These are phyloP conservation scores for Mohoua ochrocephala DNA, from an alignment of 2,113 vertebrate genomes.

Conservation along the genomic window DNA sequence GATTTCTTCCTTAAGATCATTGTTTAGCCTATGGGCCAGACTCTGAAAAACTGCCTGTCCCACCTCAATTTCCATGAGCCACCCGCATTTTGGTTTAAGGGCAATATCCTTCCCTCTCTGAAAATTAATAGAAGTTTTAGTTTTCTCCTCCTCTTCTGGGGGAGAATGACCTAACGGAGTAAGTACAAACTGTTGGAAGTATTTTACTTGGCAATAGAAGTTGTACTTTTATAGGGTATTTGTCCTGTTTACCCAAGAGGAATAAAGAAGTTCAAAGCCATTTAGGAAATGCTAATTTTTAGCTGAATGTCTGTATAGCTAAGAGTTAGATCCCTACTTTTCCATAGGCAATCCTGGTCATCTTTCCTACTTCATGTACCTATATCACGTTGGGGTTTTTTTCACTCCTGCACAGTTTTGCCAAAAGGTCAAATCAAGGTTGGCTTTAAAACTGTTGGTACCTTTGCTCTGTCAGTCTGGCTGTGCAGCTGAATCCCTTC, in stretches of 20 bases:
- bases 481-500: not conserved
- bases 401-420: not conserved
- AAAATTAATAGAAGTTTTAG: not conserved
- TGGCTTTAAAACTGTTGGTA: not conserved
- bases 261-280: not conserved
- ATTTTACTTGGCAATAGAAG: not conserved
- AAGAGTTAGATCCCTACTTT: not conserved
- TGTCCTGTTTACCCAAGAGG: slow-evolving; percentile 2
- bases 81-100: not conserved
- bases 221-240: not conserved
- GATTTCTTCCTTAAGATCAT: not conserved
- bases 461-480: not conserved
- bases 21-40: not conserved
- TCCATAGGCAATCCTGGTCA: not conserved
- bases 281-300: not conserved
- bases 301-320: not conserved
- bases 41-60: not conserved
- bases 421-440: not conserved
- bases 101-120: not conserved
- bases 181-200: not conserved
- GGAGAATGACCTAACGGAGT: not conserved
- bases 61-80: not conserved
- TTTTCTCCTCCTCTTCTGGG: too few species aligned
- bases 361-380: not conserved
- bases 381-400: not conserved